These are phyloP conservation scores for Oeneis ivallda DNA, from an alignment of 2,888 invertebrate species.

Conservation along the genomic window DNA sequence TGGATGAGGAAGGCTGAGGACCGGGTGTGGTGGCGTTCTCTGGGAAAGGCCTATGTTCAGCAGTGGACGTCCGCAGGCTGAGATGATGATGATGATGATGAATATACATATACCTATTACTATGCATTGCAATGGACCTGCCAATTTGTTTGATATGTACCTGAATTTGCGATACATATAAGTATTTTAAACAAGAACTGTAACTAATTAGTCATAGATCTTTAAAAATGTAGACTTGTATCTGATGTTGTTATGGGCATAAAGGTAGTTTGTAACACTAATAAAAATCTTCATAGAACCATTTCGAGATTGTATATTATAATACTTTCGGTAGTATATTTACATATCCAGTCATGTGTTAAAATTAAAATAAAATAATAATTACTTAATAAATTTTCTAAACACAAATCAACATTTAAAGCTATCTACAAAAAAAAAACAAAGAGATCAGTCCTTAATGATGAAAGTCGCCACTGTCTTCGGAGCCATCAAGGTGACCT, in stretches of 20 bases:
- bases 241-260: not conserved
- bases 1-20: too few relatives aligned
- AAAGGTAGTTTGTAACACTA: not conserved
- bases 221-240: too few relatives aligned
- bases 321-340: constrained; percentile 75
- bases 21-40: too few relatives aligned
- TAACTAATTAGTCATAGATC: not conserved
- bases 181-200: not conserved
- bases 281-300: constrained; percentile 20
- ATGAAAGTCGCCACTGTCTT: constrained; percentile 58
- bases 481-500: constrained; percentile 43
- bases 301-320: constrained; percentile 53
- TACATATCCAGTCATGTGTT: constrained; percentile 64
- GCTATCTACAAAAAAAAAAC: constrained; percentile 57
- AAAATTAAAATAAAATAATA: constrained; percentile 50
- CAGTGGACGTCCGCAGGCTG: too few relatives aligned
- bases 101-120: too few relatives aligned
- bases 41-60: too few relatives aligned
- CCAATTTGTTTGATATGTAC: not conserved
- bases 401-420: constrained; percentile 78
- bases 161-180: not conserved
- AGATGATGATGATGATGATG: too few relatives aligned
- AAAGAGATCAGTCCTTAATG: constrained; percentile 72
- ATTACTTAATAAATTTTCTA: constrained; percentile 60
- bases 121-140: constrained; percentile 7